Base-by-base conservation (phyloP, 2,888 invertebrate genomes). In the Sinelater perroti region DNA sequence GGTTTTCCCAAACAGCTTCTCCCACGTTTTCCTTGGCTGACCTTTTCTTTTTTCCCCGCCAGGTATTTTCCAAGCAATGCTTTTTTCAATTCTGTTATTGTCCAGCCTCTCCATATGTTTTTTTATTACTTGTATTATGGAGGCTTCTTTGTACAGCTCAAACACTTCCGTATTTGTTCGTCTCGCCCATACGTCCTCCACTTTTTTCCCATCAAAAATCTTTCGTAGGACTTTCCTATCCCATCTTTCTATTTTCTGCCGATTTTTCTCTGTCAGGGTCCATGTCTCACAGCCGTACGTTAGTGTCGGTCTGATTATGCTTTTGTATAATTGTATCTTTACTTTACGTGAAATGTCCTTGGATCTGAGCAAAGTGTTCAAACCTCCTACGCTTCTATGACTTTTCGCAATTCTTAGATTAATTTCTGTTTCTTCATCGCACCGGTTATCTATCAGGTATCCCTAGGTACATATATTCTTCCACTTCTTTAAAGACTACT, bases 71-170 rank as follows among this genome's bases (percentile, higher is more conserved):
- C 21, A 40, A n/a, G 2, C 20, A 20, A 40, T 40, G 16, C 3
- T 20, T 40, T 40, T 40, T 20, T 10, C 40, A 6, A 7, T 17
- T 20, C 40, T 40, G 4, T 40, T 18, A 18, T 20, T 20, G 6
- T 11, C 11, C 40, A 40, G n/a, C 38, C 38, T 38, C 38, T 38
- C 38, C 38, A 38, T 18, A 20, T 38, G 38, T 20, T 20, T 20
- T 20, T 38, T 20, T 38, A 38, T 38, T 10, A 38, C 18, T 38
- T 38, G 38, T 4, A 8, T 38, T 38, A 38, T 38, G 38, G 38
- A n/a, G 17, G 20, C 38, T n/a, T 38, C 38, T 8, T 38, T 38
- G 10, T 38, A 18, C 38, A 38, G 14, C 33, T 33, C 33, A 20
- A 18, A 38, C 17, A 18, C 18, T 38, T 16, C 13, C 4, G 18